These are phyloP conservation scores for Sebastes itinus DNA, from an alignment of 2,797 vertebrate genomes.

Conservation along the genomic window DNA sequence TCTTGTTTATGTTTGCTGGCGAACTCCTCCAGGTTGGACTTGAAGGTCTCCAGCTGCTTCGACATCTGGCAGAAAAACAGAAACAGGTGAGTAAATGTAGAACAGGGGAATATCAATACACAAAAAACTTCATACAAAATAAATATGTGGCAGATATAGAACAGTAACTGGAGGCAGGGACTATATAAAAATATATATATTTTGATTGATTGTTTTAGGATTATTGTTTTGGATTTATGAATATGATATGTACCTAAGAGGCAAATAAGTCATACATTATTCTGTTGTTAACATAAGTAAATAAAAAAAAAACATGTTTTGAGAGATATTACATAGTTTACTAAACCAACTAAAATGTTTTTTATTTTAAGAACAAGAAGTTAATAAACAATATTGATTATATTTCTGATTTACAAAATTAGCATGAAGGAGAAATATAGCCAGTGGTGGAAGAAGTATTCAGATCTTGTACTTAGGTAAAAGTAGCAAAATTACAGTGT, in stretches of 20 bases:
- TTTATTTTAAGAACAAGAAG: not conserved
- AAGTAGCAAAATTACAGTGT: not conserved
- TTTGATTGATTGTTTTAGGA: not conserved
- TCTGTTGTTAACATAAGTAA: too few species aligned
- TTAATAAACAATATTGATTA: not conserved
- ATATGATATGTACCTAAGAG: not conserved
- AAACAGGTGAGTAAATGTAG: not conserved
- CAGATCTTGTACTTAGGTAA: not conserved
- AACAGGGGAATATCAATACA: not conserved
- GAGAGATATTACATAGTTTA: too few species aligned
- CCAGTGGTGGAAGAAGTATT: not conserved
- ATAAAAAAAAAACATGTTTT: not conserved
- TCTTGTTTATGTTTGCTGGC: slow-evolving; percentile 99
- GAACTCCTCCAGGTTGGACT: slow-evolving; percentile 95
- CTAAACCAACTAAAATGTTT: not conserved
- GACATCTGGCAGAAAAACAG: slow-evolving; percentile 88
- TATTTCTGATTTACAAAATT: not conserved
- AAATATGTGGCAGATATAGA: not conserved
- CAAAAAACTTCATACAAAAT: not conserved
- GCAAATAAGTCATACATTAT: not conserved
- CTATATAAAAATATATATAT: not conserved
- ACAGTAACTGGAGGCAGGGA: not conserved
- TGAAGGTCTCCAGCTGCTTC: slow-evolving; percentile 95
- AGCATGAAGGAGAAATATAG: too few species aligned
- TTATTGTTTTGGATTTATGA: not conserved